Percentiles rank a stretch among this genome's conserved stretches.
Evolutionary conservation across 2,797 vertebrate species (phyloP).

Genomic region (Oryzias sinensis): DNA sequence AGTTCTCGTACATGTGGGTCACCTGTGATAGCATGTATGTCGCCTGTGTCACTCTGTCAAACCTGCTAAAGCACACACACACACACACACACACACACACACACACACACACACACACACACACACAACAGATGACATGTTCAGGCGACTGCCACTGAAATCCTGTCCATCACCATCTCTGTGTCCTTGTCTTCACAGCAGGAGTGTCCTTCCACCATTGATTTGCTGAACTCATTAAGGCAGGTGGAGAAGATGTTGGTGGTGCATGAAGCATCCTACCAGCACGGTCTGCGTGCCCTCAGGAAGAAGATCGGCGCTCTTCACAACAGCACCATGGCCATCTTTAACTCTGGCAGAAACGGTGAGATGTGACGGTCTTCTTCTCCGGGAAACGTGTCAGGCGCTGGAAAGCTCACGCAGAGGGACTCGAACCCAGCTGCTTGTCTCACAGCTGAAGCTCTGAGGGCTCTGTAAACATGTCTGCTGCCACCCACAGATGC

Average conservation of each 20-base stretch:
- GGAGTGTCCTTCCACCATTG: constrained; percentile 77
- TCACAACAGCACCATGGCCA: constrained; percentile 69
- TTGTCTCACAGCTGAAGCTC: too few species aligned
- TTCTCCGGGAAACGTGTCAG: too few species aligned
- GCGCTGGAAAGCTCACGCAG: too few species aligned
- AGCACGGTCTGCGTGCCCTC: constrained; percentile 66
- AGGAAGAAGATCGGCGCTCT: constrained; percentile 78
- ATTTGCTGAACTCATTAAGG: constrained; percentile 64
- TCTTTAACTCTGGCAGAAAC: constrained; percentile 38
- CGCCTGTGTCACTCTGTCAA: too few species aligned
- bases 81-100: background rate
- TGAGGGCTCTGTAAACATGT: too few species aligned
- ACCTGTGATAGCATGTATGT: too few species aligned
- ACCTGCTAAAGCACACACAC: background rate
- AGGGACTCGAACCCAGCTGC: too few species aligned
- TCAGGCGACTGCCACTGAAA: too few species aligned
- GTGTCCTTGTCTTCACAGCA: constrained; percentile 27
- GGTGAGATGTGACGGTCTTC: constrained; percentile 45
- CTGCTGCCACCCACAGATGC: too few species aligned
- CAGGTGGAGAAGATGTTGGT: constrained; percentile 84
- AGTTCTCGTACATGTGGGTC: too few species aligned
- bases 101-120: background rate
- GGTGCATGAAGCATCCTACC: constrained; percentile 77
- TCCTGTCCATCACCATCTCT: background rate
- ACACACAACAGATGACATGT: background rate